Evolutionary conservation across 2,888 invertebrate genomes (phyloP).

Genomic region (Zygaena filipendulae): DNA sequence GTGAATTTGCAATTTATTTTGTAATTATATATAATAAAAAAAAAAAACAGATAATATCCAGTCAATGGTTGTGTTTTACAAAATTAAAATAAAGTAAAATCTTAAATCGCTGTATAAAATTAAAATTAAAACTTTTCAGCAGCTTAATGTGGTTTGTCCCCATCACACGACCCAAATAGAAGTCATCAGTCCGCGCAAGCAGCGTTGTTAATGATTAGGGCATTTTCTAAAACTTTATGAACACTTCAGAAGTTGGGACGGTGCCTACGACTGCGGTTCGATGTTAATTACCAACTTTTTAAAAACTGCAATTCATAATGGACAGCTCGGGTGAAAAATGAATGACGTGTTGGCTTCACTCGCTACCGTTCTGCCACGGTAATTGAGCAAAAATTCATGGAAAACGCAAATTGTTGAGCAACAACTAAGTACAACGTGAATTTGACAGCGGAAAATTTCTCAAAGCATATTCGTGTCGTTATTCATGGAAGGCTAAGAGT

Average conservation of each 20-base stretch:
- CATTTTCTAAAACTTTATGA: slow-evolving; percentile 49
- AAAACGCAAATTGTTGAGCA: slow-evolving; percentile 26
- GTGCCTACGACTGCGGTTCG: slow-evolving; percentile 38
- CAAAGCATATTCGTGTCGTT: no score
- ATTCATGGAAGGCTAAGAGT: no score
- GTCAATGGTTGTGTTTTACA: no score
- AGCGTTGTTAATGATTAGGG: slow-evolving; percentile 54
- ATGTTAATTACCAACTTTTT: slow-evolving; percentile 65
- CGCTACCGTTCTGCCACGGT: slow-evolving; percentile 26
- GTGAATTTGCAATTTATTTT: no score
- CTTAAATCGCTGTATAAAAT: no score
- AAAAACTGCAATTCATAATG: slow-evolving; percentile 66
- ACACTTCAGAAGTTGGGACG: slow-evolving; percentile 55
- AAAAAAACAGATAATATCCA: no score
- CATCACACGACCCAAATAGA: slow-evolving; percentile 21
- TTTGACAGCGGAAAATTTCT: slow-evolving; percentile 24
- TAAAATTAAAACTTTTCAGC: no score
- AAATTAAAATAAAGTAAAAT: no score
- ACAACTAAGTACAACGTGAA: slow-evolving; percentile 34
- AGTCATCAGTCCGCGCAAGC: slow-evolving; percentile 23
- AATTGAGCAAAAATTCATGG: slow-evolving; percentile 24
- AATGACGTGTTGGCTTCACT: slow-evolving; percentile 53
- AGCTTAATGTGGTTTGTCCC: no score
- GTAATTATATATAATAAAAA: no score
- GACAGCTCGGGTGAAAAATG: slow-evolving; percentile 59